Evolutionary conservation across 2,888 invertebrate species (phyloP).

Genomic region (Chrysina gloriosa): DNA sequence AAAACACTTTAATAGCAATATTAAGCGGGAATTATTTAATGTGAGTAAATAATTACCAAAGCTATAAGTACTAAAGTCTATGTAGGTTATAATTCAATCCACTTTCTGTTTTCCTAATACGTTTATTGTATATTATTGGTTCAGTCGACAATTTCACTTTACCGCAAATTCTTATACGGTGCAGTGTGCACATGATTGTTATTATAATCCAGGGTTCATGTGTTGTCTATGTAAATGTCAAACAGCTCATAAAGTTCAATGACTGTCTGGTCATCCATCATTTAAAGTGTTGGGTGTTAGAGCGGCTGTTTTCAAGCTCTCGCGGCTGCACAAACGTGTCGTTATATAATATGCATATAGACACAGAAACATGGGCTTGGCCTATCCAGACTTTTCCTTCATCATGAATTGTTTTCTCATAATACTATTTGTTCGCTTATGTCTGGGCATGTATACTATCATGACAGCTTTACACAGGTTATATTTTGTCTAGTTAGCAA

Average conservation of each 20-base stretch:
- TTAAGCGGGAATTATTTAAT: constrained; percentile 8
- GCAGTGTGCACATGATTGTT: constrained; percentile 34
- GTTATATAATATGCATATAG: constrained; percentile 31
- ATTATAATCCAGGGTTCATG: constrained; percentile 27
- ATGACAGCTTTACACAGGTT: constrained; percentile 4
- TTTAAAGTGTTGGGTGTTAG: constrained; percentile 36
- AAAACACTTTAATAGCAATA: background rate
- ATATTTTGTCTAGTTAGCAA: constrained; percentile 13
- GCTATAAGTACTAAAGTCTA: constrained; percentile 8
- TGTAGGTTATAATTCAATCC: constrained; percentile 17
- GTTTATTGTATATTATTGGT: constrained; percentile 27
- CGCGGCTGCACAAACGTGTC: constrained; percentile 25
- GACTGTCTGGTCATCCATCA: constrained; percentile 44
- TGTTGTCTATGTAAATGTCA: constrained; percentile 37
- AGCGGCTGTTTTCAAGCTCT: constrained; percentile 25
- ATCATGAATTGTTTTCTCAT: constrained; percentile 34
- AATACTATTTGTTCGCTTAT: constrained; percentile 24
- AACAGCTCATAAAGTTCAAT: constrained; percentile 42
- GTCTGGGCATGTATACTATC: background rate
- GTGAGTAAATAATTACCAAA: constrained; percentile 9
- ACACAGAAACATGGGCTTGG: constrained; percentile 35
- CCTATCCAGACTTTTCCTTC: constrained; percentile 5
- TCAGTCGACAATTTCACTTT: constrained; percentile 15
- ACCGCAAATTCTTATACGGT: background rate
- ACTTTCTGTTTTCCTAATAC: constrained; percentile 26